Base-by-base conservation (phyloP, 1,140 invertebrate genomes). In the Cyclargus thomasi region DNA sequence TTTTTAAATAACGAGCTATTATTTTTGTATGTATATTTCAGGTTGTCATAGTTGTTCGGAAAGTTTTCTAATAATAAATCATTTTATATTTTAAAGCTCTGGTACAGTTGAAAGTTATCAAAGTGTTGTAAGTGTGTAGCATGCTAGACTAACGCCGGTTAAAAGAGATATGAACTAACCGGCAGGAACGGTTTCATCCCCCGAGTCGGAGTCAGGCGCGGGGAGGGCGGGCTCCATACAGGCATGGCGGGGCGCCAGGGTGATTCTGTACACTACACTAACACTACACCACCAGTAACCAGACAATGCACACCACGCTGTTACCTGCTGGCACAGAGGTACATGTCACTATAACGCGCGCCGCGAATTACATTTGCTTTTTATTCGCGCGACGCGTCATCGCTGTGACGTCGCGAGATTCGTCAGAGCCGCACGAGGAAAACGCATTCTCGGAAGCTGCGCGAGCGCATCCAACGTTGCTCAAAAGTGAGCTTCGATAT, bases 391-490 rank as follows among this genome's bases (percentile, higher is more conserved):
- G 63, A 4, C 76, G 80, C 79, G 83, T 85, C 85, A 88, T 63
- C 68, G 67, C 39, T 47, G 77, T 86, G 64, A 65, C 64, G 64
- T 63, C 73, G 71, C 65, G 65, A 47, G 65, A 59, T 73, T 70
- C 68, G 53, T 74, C 72, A 74, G 62, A 6, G 64, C 69, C 70
- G 55, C 77, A 85, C 79, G 76, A 90, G 87, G 87, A 90, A 90
- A 90, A 90, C 85, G 87, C 78, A 80, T 90, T 90, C 87, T 78
- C 76, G 74, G 86, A 89, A 89, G 78, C 79, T 80, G 76, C 67
- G 69, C 72, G 22, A 67, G 69, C 65, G 63, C 65, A 57, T 21
- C 47, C 39, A 47, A 47, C 39, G 39, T 47, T n/a, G n/a, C n/a
- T n/a, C n/a, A n/a, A n/a, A n/a, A 11, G 39, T 47, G 39, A 47